Base-by-base conservation (phyloP, 2,113 vertebrate genomes). In the Calypte anna region DNA sequence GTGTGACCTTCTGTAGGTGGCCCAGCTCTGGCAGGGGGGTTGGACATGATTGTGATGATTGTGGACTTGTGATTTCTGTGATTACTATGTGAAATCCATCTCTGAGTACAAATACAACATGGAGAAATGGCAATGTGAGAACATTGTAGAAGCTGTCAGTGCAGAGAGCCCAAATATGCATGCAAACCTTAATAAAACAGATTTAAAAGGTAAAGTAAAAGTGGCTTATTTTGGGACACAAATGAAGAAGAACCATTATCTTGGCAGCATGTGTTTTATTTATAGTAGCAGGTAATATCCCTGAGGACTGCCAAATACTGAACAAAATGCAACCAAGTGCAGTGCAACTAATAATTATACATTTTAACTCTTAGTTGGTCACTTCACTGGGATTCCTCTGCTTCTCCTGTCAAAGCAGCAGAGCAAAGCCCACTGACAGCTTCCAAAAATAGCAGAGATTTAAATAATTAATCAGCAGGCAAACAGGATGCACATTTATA, bases 381-480 rank as follows among this genome's bases (percentile, higher is more conserved):
- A 61, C 31, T 85, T 82, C 43, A 27, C 57, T 78, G 48, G 16
- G 53, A 89, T 84, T 89, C 36, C 80, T 93, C 82, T 83, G 44
- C 80, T 84, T 81, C 57, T 82, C 8, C 72, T 64, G 53, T 82
- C 69, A 91, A 82, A 93, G 28, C 33, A 88, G 82, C 28, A 82
- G 73, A 92, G 77, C 36, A 78, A 88, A 92, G 64, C 88, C 62
- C n/a, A 62, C 69, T 92, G 92, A 68, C 69, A 93, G 69, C 61
- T 93, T 95, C 92, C 80, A 93, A 63, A 96, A 96, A 95, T 92
- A 96, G 80, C 88, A 85, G 36, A 53, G 53, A 36, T 74, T 83
- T 95, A 77, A 96, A 95, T 95, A 96, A 95, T 93, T 95, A 62
- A 96, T 72, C 69, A 87, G 69, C n/a, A 92, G 73, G 69, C 83